These are phyloP conservation scores for Platyscapa corneri DNA, from an alignment of 1,140 invertebrate genomes.

Conservation along the genomic window DNA sequence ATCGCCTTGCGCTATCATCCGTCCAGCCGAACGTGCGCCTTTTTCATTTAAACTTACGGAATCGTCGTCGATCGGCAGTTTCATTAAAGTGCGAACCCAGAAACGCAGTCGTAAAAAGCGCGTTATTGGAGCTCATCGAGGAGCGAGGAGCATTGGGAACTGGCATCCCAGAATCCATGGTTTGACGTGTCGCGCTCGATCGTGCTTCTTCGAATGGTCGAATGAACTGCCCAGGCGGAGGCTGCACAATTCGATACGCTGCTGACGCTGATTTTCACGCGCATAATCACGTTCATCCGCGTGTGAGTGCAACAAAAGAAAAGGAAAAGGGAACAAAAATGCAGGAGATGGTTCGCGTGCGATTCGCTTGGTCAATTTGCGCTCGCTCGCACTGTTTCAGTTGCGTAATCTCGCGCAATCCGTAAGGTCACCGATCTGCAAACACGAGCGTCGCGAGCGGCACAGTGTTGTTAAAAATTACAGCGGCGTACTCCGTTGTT, in stretches of 20 bases:
- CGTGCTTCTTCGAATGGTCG: neutral
- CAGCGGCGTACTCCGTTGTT: neutral
- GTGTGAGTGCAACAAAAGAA: too few species aligned
- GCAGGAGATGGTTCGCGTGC: neutral
- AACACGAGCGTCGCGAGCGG: neutral
- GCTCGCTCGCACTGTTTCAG: neutral
- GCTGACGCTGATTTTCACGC: neutral
- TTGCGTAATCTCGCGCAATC: slow-evolving; percentile 22
- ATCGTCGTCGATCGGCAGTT: neutral
- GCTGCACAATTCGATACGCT: neutral
- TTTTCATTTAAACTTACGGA: slow-evolving; percentile 6
- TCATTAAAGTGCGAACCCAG: neutral
- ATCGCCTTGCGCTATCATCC: neutral
- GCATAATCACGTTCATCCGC: too few species aligned
- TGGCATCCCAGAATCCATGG: neutral
- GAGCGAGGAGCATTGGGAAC: too few species aligned
- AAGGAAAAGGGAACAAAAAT: neutral
- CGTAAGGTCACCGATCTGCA: slow-evolving; percentile 27
- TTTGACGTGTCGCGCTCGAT: neutral
- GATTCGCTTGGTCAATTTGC: neutral
- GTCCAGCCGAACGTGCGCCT: neutral
- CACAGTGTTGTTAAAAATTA: neutral
- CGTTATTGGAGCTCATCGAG: too few species aligned
- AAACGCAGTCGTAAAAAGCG: neutral
- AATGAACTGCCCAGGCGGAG: neutral